Conservation (phyloP, 2,113 vertebrate genomes). For the Nesoenas mayeri region DNA sequence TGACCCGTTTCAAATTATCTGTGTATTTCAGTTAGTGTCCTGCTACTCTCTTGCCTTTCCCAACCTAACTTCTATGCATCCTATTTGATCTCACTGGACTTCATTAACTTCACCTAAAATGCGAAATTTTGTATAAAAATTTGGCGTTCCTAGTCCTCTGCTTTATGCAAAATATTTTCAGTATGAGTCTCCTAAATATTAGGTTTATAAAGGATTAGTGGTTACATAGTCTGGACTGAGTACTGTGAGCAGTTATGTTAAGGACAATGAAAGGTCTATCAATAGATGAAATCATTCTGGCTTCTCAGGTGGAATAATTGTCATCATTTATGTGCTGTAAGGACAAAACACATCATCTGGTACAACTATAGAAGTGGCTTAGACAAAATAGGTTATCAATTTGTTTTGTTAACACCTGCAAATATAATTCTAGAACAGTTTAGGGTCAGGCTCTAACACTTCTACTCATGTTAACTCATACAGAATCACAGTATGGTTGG, state of each 20-base stretch:
- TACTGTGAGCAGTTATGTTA: not conserved
- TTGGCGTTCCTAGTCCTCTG: not conserved
- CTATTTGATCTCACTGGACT: not conserved
- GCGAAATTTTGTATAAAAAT: not conserved
- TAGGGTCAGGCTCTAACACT: not conserved
- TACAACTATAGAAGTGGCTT: not conserved
- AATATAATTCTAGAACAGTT: not conserved
- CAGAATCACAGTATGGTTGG: too few relatives aligned
- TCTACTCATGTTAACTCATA: not conserved
- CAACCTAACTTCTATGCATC: not conserved
- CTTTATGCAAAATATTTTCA: not conserved
- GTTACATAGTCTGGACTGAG: not conserved
- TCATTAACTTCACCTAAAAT: not conserved
- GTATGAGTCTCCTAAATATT: not conserved
- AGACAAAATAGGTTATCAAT: not conserved
- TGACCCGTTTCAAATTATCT: not conserved
- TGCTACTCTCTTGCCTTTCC: not conserved
- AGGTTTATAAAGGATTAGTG: not conserved
- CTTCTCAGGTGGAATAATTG: constrained; percentile 3
- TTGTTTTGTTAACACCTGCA: not conserved
- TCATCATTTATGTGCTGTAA: not conserved
- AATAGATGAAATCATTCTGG: not conserved
- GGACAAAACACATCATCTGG: not conserved
- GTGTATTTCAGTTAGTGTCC: not conserved
- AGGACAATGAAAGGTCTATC: not conserved